Evolutionary conservation across 2,113 vertebrate species (phyloP).

Genomic region (Romanogobio albipinnatus): DNA sequence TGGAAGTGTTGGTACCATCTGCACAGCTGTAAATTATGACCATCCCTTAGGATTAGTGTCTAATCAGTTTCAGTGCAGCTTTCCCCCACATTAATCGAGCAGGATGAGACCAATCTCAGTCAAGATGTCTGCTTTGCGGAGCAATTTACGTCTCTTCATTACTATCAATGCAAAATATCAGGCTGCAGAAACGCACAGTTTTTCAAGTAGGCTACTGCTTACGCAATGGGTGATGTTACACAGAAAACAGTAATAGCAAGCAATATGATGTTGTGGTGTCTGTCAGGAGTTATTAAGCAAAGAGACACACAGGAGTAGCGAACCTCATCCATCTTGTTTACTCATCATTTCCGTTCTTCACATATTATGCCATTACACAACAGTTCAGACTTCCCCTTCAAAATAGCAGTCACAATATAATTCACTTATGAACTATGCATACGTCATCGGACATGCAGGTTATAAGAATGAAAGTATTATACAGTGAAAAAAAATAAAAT

Average conservation of each 20-base stretch:
- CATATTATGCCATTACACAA: too few species aligned
- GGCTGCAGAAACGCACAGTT: background rate
- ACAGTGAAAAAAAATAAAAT: background rate
- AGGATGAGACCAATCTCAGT: conserved; percentile 22
- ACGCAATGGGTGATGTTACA: background rate
- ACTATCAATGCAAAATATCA: conserved; percentile 16
- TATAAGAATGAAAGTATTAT: background rate
- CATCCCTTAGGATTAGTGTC: conserved; percentile 45
- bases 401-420: too few species aligned
- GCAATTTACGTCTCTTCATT: conserved; percentile 32
- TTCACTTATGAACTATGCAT: background rate
- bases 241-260: background rate
- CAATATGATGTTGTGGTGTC: background rate
- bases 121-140: conserved; percentile 4
- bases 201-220: background rate
- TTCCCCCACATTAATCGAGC: conserved; percentile 34
- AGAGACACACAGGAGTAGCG: too few species aligned
- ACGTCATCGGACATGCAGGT: background rate
- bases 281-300: too few species aligned
- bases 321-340: too few species aligned
- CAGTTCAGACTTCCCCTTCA: too few species aligned
- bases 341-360: too few species aligned
- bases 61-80: conserved; percentile 52
- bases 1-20: conserved; percentile 30
- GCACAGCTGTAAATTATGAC: conserved; percentile 37